These are phyloP conservation scores for Ictalurus furcatus DNA, from an alignment of 2,113 vertebrate genomes.

Conservation along the genomic window DNA sequence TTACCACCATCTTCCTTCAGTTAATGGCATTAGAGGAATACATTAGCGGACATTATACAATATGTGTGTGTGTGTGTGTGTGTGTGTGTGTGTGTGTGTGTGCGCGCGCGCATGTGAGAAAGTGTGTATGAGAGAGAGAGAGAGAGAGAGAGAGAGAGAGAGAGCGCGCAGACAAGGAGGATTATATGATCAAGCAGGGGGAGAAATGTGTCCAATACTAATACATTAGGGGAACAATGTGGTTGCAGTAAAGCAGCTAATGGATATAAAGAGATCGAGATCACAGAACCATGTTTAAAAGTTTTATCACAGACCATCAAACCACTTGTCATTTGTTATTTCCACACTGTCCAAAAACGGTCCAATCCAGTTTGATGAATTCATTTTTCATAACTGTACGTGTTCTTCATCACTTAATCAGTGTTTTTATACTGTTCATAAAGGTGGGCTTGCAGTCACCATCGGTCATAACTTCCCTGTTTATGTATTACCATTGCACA, in stretches of 20 bases:
- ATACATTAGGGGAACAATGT: constrained; percentile 36
- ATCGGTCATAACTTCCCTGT: background rate
- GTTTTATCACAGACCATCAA: constrained; percentile 12
- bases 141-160: background rate
- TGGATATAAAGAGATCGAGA: constrained; percentile 3
- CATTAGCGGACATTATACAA: constrained; percentile 48
- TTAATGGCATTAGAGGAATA: constrained; percentile 62
- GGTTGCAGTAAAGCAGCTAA: constrained; percentile 17
- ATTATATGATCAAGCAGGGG: constrained; percentile 37
- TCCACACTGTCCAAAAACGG: background rate
- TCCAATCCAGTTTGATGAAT: background rate
- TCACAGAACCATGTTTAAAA: constrained; percentile 5
- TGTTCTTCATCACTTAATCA: background rate
- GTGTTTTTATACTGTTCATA: background rate
- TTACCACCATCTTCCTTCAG: constrained; percentile 61
- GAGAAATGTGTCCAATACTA: constrained; percentile 23
- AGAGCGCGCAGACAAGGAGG: constrained; percentile 33
- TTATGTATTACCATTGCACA: background rate
- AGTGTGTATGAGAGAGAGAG: too few relatives aligned
- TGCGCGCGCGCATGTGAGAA: background rate
- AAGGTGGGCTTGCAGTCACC: background rate
- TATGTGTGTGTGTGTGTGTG: background rate
- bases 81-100: background rate
- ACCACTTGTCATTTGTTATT: background rate
- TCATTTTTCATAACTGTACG: background rate